Conservation (phyloP, 2,113 vertebrate genomes). For the Chloebia gouldiae region DNA sequence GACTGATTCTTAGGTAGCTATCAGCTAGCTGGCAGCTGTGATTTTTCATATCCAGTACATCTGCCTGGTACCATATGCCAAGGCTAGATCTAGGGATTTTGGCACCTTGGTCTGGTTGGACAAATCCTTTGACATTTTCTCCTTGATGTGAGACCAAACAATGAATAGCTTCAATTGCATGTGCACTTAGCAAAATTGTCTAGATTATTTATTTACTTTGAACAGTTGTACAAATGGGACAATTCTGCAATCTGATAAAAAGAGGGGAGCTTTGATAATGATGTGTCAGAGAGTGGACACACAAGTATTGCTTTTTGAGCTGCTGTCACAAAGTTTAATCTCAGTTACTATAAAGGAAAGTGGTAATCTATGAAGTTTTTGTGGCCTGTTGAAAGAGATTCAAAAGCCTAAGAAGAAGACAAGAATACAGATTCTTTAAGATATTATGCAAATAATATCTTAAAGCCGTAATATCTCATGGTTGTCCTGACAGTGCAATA, state of each 20-base stretch:
- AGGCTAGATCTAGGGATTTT: slow-evolving; percentile 52
- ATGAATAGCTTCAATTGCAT: slow-evolving; percentile 2
- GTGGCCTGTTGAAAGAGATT: background rate
- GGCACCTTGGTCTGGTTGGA: slow-evolving; percentile 53
- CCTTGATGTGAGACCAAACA: slow-evolving; percentile 51
- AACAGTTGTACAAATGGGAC: slow-evolving; percentile 24
- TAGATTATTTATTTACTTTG: slow-evolving; percentile 55
- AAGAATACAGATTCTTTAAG: background rate
- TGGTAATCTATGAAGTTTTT: background rate
- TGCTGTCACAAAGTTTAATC: background rate
- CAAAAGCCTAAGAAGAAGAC: background rate
- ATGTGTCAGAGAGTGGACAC: background rate
- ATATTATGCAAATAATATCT: background rate
- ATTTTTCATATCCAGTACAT: slow-evolving; percentile 60
- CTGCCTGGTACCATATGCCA: slow-evolving; percentile 38
- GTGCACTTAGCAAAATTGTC: slow-evolving; percentile 42
- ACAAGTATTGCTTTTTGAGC: background rate
- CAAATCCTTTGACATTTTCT: slow-evolving; percentile 58
- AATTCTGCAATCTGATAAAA: slow-evolving; percentile 43
- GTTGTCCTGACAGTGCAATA: background rate
- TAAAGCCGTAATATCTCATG: background rate
- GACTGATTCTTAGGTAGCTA: slow-evolving; percentile 47
- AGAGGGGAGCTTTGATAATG: slow-evolving; percentile 23
- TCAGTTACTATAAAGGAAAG: background rate
- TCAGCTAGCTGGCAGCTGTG: slow-evolving; percentile 29